Evolutionary conservation across 2,797 vertebrate species (phyloP), one percentile per base, ranked within the genome.

Genomic region (Dipus sagitta): DNA sequence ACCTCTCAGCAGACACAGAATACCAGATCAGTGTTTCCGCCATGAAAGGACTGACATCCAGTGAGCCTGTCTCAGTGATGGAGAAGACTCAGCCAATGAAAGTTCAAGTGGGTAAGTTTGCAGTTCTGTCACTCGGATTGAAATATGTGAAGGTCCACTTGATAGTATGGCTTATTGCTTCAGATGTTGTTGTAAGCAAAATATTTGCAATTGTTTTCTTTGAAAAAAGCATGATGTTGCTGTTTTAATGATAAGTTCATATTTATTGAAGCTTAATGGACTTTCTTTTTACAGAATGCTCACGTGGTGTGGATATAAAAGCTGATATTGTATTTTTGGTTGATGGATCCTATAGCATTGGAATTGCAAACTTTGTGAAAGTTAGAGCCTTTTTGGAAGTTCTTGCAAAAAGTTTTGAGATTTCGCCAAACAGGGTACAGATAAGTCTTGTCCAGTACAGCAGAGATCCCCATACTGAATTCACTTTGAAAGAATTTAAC

Each of bases 381-480:
- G 99, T 99, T 32, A 98, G 99, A 98, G 99, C 98, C 65, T 99
- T 99, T 98, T 97, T 99, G 96, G 99, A 99, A 98, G 99, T 99
- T 95, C 98, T 99, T 90, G 99, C 99, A 95, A 99, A 99, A 97
- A 99, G 99, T 89, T 99, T 99, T 96, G 99, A 99, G 97, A 99
- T 99, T 77, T 99, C 99, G 7, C 98, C 98, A 1, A 96, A 98
- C 60, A 99, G 99, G 97, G 99, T 99, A 90, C 99, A 99, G 98
- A 99, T 99, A 98, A 99, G 99, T 93, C 98, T 99, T 98, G 99
- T 99, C 82, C 99, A 99, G 96, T 99, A 99, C 97, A 99, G 99
- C 98, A 98, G 99, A 95, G 99, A 99, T 96, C 99, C 99, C 67
- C 97, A 99, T 97, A 99, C 99, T 0, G 99, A 99, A 97, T 99